Evolutionary conservation across 1,140 invertebrate genomes (phyloP), one percentile per base, ranked within the genome.

Genomic region (Holcopasites calliopsidis): DNA sequence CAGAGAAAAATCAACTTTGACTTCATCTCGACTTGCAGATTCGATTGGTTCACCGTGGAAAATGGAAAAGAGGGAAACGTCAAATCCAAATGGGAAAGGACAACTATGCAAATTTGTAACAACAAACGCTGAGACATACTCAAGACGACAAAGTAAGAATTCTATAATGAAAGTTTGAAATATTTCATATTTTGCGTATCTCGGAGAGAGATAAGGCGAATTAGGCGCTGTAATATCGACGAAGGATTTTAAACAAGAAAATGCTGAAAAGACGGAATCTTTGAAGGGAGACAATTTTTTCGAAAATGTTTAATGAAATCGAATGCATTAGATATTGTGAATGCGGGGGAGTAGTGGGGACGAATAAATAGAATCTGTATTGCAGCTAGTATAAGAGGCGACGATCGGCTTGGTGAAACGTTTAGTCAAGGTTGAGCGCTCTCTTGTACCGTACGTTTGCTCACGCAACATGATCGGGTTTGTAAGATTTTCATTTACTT

Each of bases 391-490:
- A 85, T 82, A 85, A 85, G 66, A 85, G 82, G 75, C 71, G 55
- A 50, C 80, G 76, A 77, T 77, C 75, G 64, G 47, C 65, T 76
- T 77, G 50, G 71, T 74, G 69, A 83, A 79, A 76, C 73, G 77
- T 84, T 87, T 81, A 87, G 86, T 87, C 76, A 80, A 87, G 83
- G 82, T 61, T 86, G 75, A 38, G 42, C 70, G 62, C 47, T 83
- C 72, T 70, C 18, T n/a, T 26, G 47, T 26, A 38, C 54, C 40
- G 35, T n/a, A n/a, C 38, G 38, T 73, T 80, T 64, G 31, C 35
- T 61, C 38, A 38, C 57, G 18, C 70, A 77, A 77, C 58, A 88
- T 88, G 86, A 86, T 87, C 62, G 74, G 86, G 86, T 88, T 68
- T 10, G 84, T 87, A 73, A 61, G 49, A 62, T 49, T 23, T 21